Base-by-base conservation (phyloP, 2,113 vertebrate species). In the Gallinago paraguaiae region DNA sequence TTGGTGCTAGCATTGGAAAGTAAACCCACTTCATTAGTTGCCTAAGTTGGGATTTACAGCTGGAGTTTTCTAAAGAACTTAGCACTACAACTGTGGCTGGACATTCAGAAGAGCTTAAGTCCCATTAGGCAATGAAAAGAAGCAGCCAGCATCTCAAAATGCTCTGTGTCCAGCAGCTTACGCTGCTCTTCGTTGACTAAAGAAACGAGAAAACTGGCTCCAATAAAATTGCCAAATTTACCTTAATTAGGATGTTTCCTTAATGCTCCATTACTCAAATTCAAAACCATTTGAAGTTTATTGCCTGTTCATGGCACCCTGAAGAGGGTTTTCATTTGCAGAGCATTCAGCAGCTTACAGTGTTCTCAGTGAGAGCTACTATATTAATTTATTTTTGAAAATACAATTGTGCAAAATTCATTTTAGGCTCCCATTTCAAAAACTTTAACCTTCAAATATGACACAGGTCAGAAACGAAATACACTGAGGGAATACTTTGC, bases 211-310 rank as follows among this genome's bases (percentile, higher is more conserved):
- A 93, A 92, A 94, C 3, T 10, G 33, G 10, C 1, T 84, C 18
- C 28, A 89, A 78, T 79, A 89, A 93, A 95, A 93, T 53, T 35
- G 43, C 53, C 48, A 92, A 88, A 89, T 91, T 93, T 78, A 78
- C 51, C 48, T 86, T 86, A 95, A 90, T 95, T 95, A 86, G 43
- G 74, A 84, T 51, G 25, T 84, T 91, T 92, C 43, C 72, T 91
- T 93, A 94, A 75, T 78, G 69, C 0, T 13, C 46, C 48, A 41
- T 78, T 95, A 92, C 69, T 95, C 86, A 95, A 79, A 91, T 89
- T 92, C 81, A 92, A 93, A 97, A 53, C 59, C 27, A 75, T 75
- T 90, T 91, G 64, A 92, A 78, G 65, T 84, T 91, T 92, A 84
- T 68, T 89, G 80, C 80, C 9, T 80, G 13, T 19, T 91, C 81